Evolutionary conservation across 2,113 vertebrate genomes (phyloP).

Genomic region (Dendropsophus ebraccatus): DNA sequence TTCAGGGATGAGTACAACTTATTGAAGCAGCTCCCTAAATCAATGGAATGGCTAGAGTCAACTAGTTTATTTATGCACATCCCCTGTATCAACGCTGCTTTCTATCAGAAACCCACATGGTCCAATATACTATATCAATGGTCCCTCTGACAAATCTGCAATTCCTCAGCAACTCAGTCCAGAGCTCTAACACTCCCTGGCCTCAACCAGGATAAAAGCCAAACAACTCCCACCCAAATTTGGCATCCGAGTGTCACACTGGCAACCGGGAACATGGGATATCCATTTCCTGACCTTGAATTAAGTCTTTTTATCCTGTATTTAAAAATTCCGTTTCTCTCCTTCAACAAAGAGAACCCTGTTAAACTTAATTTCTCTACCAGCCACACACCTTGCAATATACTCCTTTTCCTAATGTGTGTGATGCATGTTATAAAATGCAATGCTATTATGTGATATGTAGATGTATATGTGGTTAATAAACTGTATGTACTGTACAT

Average conservation of each 20-base stretch:
- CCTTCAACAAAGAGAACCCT: slow-evolving; percentile 30
- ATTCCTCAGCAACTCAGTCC: not conserved
- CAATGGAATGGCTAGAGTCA: not conserved
- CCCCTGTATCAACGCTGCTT: not conserved
- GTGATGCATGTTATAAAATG: not conserved
- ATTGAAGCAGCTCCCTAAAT: not conserved
- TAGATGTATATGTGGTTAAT: too few species aligned
- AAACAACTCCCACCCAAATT: slow-evolving; percentile 44
- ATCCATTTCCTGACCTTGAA: slow-evolving; percentile 53
- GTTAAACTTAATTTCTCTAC: not conserved
- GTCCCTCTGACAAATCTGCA: slow-evolving; percentile 13
- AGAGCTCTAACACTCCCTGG: not conserved
- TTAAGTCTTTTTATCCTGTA: slow-evolving; percentile 49
- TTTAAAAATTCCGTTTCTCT: slow-evolving; percentile 15
- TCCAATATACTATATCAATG: slow-evolving; percentile 4
- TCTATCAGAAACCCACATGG: not conserved
- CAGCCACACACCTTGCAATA: slow-evolving; percentile 44
- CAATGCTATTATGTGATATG: not conserved
- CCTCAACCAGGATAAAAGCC: slow-evolving; percentile 5
- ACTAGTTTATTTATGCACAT: slow-evolving; percentile 1
- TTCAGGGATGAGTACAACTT: not conserved
- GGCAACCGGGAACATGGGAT: not conserved
- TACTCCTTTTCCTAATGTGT: too few species aligned
- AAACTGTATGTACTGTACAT: not conserved
- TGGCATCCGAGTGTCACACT: slow-evolving; percentile 39